These are phyloP conservation scores for Sebastes itinus DNA, from an alignment of 2,797 vertebrate genomes.

Conservation along the genomic window DNA sequence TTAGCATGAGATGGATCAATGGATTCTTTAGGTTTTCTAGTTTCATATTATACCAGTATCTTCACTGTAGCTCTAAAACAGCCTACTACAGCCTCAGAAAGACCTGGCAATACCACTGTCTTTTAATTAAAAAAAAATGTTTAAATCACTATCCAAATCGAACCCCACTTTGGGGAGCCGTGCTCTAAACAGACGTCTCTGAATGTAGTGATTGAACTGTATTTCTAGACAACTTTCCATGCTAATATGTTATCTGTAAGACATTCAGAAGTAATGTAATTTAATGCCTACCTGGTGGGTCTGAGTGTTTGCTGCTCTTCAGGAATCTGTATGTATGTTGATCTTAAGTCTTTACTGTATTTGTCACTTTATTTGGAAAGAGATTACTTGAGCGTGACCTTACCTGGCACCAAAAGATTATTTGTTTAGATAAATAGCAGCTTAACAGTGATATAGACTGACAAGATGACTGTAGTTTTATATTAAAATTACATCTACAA, in stretches of 20 bases:
- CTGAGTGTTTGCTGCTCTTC: background rate
- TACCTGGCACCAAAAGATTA: background rate
- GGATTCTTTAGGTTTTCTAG: no score
- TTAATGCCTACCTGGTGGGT: background rate
- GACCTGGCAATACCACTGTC: no score
- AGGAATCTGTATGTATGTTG: background rate
- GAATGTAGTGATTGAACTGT: background rate
- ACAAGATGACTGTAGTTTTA: background rate
- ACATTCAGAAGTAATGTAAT: background rate
- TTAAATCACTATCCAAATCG: no score
- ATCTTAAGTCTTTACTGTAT: background rate
- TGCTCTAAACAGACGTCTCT: slow-evolving; percentile 5
- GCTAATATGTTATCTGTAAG: background rate
- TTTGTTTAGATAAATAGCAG: background rate
- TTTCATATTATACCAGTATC: no score
- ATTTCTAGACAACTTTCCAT: background rate
- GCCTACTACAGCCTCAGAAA: no score
- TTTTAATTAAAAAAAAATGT: no score
- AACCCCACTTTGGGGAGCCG: no score
- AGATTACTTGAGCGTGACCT: background rate
- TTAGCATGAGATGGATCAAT: no score
- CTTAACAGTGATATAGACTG: background rate
- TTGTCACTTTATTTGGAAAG: background rate
- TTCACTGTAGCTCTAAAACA: no score
- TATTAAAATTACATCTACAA: background rate